Evolutionary conservation across 1,140 invertebrate genomes (phyloP), one percentile per base, ranked within the genome.

Genomic region (Drosophila nikananu): DNA sequence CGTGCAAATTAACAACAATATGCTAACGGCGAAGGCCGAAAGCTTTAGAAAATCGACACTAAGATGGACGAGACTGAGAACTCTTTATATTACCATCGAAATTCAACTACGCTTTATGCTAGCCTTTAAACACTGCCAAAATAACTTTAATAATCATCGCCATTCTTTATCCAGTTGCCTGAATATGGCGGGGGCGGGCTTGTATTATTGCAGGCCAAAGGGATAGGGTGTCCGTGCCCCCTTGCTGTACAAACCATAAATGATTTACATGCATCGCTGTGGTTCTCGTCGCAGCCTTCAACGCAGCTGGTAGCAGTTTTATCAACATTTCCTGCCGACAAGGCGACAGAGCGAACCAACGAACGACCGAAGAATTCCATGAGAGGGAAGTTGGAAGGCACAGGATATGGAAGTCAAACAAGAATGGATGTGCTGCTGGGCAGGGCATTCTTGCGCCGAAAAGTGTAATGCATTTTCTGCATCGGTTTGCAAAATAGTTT

Each of bases 341-440:
- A 63, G 60, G 21, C 59, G 55, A 54, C 67, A 64, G 41, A 46
- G 25, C 55, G 39, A 58, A 68, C 39, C 63, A 35, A 10, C 54
- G 54, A 39, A 25, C 35, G 54, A 25, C 35, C 54, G 35, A 57
- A 62, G 49, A 62, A 62, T 62, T 57, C 15, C 63, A 74, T 82
- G 63, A 72, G 63, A 76, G 79, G 81, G 81, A 83, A 80, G 71
- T 57, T 64, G 76, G 35, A 54, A 80, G 71, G 81, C 81, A 83
- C 81, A 83, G 81, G 81, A 83, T 76, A 83, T 83, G 81, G 70
- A 80, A 83, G 75, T 76, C 70, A 70, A 79, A 83, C 71, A 81
- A 81, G 59, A 48, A 78, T 62, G 48, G 12, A 62, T 62, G 21
- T 52, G 19, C 49, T 52, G 19, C 49, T 30, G 51, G 66, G 73